Base-by-base conservation (phyloP, 2,797 vertebrate genomes). In the Leuciscus waleckii region DNA sequence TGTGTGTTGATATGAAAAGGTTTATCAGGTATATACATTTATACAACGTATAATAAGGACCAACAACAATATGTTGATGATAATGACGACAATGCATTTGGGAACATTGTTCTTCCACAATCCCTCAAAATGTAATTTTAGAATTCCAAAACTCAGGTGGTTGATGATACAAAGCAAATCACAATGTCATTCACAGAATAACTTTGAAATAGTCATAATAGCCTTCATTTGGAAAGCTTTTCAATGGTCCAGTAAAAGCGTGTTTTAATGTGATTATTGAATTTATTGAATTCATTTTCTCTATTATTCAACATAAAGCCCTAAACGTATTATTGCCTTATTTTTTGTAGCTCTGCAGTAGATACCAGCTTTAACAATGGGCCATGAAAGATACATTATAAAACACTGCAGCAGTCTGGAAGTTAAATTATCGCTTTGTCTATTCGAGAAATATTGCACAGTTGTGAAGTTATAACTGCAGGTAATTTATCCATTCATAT, bases 391-490 rank as follows among this genome's bases (percentile, higher is more conserved):
- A 85, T 69, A 70, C 88, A 82, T 87, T 83, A 89, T 90, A 87
- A 88, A 86, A 86, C 73, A 71, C 63, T 41, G 43, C 58, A 79
- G 81, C 41, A 80, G 63, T 82, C 51, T 82, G 85, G 85, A 85
- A 88, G 88, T 87, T 87, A 88, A 89, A 88, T 89, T 88, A 90
- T 87, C 61, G 82, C 82, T 87, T 91, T 79, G 75, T 81, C 67
- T 49, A 65, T 81, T 88, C 3, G 43, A 58, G 83, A 85, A 82
- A 86, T 82, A 87, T 80, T 86, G 85, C 29, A 51, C 80, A 81
- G 76, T 79, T 86, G 68, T 79, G 79, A 85, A 89, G 85, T 90
- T 89, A 90, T 89, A 87, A 89, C 69, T 68, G 84, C 61, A 68
- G 70, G 69, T 65, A 86, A 83, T 87, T 84, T 74, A 84, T 81